phyloP scores from a whole-genome alignment of 2,888 invertebrate species.

The Timandra comae region DNA sequence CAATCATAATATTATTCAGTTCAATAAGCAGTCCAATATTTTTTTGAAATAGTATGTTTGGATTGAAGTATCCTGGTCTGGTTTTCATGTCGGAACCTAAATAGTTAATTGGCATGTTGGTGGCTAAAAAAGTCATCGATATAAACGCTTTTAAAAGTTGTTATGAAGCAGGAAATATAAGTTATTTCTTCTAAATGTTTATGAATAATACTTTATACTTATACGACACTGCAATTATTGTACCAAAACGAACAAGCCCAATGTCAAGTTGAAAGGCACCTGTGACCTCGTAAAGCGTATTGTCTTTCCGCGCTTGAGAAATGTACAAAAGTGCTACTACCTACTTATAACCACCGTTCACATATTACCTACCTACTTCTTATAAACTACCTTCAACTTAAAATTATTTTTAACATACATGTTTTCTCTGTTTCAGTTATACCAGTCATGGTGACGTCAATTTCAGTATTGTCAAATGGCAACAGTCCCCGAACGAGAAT shows the following conservation, averaged over 20 bases:
- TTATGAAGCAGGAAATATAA: constrained; percentile 2
- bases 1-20: too few relatives aligned
- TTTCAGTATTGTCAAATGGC: constrained; percentile 69
- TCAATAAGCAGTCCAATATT: too few relatives aligned
- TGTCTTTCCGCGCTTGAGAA: constrained; percentile 35
- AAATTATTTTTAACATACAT: constrained; percentile 3
- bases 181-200: too few relatives aligned
- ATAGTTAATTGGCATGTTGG: too few relatives aligned
- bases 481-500: constrained; percentile 69
- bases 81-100: too few relatives aligned
- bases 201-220: too few relatives aligned
- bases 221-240: constrained; percentile 12
- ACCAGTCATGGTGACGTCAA: constrained; percentile 46
- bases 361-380: constrained; percentile 1
- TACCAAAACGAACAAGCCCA: constrained; percentile 24
- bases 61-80: too few relatives aligned
- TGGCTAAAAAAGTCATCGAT: too few relatives aligned
- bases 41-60: too few relatives aligned
- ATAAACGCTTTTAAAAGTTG: background rate
- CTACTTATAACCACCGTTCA: constrained; percentile 6
- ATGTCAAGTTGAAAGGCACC: constrained; percentile 40
- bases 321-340: constrained; percentile 11
- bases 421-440: constrained; percentile 60
- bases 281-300: constrained; percentile 31
- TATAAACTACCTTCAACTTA: too few relatives aligned